phyloP scores from a whole-genome alignment of 37 sponge, comb jelly and placozoan genomes.

The Dysidea cf. avara region DNA sequence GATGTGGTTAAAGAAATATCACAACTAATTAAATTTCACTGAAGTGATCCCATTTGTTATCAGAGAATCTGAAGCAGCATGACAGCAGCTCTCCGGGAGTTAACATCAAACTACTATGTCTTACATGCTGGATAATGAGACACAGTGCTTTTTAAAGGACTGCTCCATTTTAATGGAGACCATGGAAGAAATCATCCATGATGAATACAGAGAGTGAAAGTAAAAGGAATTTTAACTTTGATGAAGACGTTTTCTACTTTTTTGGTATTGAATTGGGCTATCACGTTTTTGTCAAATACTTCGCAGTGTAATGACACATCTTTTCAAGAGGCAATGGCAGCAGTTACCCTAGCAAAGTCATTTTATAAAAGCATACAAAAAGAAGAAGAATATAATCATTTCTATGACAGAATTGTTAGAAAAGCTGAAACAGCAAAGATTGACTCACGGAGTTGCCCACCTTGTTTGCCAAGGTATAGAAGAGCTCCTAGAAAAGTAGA shows the following conservation, averaged over 20 bases:
- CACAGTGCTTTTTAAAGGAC: slow-evolving; percentile 46
- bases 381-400: slow-evolving; percentile 23
- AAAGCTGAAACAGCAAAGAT: slow-evolving; percentile 14
- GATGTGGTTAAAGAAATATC: slow-evolving; percentile 40
- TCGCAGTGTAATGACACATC: slow-evolving; percentile 39
- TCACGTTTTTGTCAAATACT: slow-evolving; percentile 31
- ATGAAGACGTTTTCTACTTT: slow-evolving; percentile 31
- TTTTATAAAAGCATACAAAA: slow-evolving; percentile 16
- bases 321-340: slow-evolving; percentile 32
- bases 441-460: no score
- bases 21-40: slow-evolving; percentile 47
- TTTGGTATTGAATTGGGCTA: slow-evolving; percentile 36
- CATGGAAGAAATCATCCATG: slow-evolving; percentile 34
- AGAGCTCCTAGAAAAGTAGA: not conserved
- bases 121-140: slow-evolving; percentile 66
- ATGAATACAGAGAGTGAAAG: slow-evolving; percentile 59
- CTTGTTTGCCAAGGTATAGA: slow-evolving; percentile 27
- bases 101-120: slow-evolving; percentile 44
- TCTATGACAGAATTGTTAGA: slow-evolving; percentile 25
- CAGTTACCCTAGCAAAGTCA: not conserved
- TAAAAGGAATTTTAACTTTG: slow-evolving; percentile 17
- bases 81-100: slow-evolving; percentile 17
- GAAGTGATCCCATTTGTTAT: slow-evolving; percentile 35
- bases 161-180: slow-evolving; percentile 43
- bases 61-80: not conserved